Conservation (phyloP, 2,888 invertebrate species). For the Phengaris alcon region DNA sequence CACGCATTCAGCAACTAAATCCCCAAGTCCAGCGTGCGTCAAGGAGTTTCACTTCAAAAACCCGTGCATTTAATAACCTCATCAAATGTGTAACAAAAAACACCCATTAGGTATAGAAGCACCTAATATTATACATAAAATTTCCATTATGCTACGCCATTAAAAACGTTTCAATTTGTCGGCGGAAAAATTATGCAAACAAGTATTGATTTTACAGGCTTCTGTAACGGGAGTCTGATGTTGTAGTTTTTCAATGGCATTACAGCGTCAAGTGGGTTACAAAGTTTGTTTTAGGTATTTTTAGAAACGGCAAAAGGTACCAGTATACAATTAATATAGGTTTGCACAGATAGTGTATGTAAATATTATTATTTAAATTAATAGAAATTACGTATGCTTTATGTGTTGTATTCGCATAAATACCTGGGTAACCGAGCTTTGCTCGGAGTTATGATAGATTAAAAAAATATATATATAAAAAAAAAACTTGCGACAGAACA, state of each 20-base stretch:
- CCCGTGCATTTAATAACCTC: neutral
- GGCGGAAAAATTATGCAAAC: neutral
- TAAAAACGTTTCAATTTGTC: conserved; percentile 14
- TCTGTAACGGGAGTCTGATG: neutral
- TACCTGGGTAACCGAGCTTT: no score
- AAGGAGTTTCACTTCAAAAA: neutral
- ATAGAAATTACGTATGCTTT: no score
- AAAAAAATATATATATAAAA: no score
- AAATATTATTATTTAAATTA: no score
- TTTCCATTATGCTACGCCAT: conserved; percentile 13
- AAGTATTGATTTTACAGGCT: neutral
- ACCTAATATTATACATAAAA: conserved; percentile 16
- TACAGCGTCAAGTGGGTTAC: neutral
- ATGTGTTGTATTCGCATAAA: no score
- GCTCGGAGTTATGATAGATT: no score
- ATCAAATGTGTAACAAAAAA: neutral
- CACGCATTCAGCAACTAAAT: no score
- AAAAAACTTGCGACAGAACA: conserved; percentile 16
- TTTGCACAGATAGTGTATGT: no score
- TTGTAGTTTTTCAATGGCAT: conserved; percentile 5
- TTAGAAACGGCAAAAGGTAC: no score
- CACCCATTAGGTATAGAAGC: neutral
- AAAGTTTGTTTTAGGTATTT: neutral
- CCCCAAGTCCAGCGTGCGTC: no score
- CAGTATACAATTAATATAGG: no score